These are phyloP conservation scores for Drosophila lacertosa DNA, from an alignment of 1,140 invertebrate genomes.

Conservation along the genomic window DNA sequence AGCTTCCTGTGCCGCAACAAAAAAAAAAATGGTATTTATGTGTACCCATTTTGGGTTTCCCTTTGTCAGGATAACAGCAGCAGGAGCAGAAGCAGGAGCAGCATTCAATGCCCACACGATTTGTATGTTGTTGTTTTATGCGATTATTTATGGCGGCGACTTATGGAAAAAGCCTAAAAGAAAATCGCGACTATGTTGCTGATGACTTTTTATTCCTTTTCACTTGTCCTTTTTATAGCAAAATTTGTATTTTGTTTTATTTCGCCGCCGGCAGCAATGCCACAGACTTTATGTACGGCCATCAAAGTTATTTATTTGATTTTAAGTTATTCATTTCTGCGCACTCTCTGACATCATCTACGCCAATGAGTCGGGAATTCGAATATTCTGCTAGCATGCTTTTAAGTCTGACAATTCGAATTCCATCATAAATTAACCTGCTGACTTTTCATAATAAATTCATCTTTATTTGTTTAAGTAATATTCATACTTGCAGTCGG, in stretches of 20 bases:
- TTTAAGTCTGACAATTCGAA: neutral
- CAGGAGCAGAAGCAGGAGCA: constrained; percentile 1
- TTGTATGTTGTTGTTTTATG: constrained; percentile 69
- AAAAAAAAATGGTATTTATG: constrained; percentile 46
- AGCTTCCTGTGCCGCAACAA: constrained; percentile 43
- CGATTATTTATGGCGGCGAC: constrained; percentile 71
- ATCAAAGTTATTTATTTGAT: constrained; percentile 55
- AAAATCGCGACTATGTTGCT: constrained; percentile 45
- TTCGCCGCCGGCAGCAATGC: constrained; percentile 34
- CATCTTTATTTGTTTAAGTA: neutral
- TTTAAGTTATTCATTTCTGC: constrained; percentile 64
- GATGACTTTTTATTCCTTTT: constrained; percentile 30
- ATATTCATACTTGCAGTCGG: neutral
- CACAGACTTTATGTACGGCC: constrained; percentile 12
- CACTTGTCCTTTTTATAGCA: constrained; percentile 46
- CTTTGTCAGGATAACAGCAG: constrained; percentile 12
- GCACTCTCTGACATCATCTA: constrained; percentile 60
- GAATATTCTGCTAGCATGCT: neutral
- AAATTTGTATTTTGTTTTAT: constrained; percentile 59
- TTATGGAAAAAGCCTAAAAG: constrained; percentile 16
- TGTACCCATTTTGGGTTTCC: constrained; percentile 44
- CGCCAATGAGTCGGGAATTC: constrained; percentile 11
- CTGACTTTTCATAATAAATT: neutral
- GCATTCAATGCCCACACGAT: constrained; percentile 46
- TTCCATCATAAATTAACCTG: neutral